Conservation (phyloP, 2,113 vertebrate genomes). For the Ceyx melanurus region DNA sequence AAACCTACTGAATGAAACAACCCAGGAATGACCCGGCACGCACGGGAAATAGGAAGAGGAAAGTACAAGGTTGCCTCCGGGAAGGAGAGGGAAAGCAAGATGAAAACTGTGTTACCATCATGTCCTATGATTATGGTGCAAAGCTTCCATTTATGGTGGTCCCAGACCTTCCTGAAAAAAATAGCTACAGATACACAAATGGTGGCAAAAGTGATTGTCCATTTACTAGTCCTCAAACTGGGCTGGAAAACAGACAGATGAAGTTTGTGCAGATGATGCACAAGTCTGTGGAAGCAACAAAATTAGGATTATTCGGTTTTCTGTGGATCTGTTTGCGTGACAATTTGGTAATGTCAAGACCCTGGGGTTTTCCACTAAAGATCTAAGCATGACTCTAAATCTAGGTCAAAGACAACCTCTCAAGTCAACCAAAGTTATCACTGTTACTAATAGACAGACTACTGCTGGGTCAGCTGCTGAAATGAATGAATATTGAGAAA, state of each 20-base stretch:
- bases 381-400: background rate
- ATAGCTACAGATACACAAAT: background rate
- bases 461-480: conserved; percentile 14
- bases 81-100: background rate
- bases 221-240: background rate
- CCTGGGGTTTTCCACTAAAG: background rate
- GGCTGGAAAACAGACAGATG: background rate
- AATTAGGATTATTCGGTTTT: background rate
- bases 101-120: background rate
- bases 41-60: background rate
- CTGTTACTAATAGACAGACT: background rate
- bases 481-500: background rate
- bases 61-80: background rate
- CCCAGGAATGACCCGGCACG: background rate
- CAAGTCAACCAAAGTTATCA: background rate
- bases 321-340: background rate
- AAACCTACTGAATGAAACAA: background rate
- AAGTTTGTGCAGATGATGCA: background rate
- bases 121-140: background rate
- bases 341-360: background rate
- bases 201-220: background rate
- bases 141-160: background rate
- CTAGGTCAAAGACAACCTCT: background rate
- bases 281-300: background rate
- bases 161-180: background rate